Base-by-base conservation (phyloP, 2,888 invertebrate genomes). In the Cheilosia urbana region DNA sequence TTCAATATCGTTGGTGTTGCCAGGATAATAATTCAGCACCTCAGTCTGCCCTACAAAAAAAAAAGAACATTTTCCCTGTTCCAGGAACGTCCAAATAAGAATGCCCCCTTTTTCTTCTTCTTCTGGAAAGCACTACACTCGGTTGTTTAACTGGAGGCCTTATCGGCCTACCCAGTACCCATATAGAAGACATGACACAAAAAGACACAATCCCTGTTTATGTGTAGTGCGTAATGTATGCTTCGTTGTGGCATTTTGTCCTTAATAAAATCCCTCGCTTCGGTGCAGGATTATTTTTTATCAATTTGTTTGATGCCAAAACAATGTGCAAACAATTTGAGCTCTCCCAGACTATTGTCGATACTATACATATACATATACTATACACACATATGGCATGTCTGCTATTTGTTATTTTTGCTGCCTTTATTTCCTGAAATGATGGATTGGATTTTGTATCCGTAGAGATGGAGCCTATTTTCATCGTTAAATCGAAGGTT, bases 291-390 rank as follows among this genome's bases (percentile, higher is more conserved):
- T 73, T 80, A 73, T 80, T 80, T 80, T 73, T 73, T 66, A 80
- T 73, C 79, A 80, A 80, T 73, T 80, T 73, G 79, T 73, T 80
- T 72, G 79, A 80, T 80, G 79, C 73, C 73, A 73, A 73, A 80
- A 73, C 79, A 80, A 73, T 80, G 65, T 73, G 62, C 66, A 73
- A 80, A 72, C 78, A 78, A 69, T 72, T 79, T 58, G 17, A 71
- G 37, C 47, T 11, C 42, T 57, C 51, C 40, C 27, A 13, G 58
- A 30, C 51, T 27, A 21, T 42, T 27, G 21, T 17, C 42, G 7
- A 9, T 13, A 13, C 49, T 34, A 30, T 6, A 27, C 6, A 27
- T 6, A 6, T 24, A 24, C 24, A 24, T 2, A 2, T 24, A 3
- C 6, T 6, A 6, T 24, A 24, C 24, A 24, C 0, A 2, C 3